A percentile compares a stretch with the other conserved stretches of the same genome.
phyloP scores from a whole-genome alignment of 2,888 invertebrate species.

The Chromoteleia sp. region DNA sequence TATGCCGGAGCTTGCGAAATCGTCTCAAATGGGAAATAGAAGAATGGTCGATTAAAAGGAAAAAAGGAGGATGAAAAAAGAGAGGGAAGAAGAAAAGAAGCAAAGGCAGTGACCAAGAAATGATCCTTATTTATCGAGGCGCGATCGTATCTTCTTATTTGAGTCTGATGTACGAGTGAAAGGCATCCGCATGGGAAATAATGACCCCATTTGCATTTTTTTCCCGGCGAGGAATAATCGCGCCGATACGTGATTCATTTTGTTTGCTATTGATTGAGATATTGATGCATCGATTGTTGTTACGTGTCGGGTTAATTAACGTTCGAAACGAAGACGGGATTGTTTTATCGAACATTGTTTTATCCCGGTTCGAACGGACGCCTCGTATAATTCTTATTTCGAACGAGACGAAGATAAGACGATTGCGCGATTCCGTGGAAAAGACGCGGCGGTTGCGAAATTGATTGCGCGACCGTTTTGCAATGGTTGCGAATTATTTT shows the following conservation, averaged over 20 bases:
- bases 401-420: constrained; percentile 44
- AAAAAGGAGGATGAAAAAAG: constrained; percentile 3
- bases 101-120: constrained; percentile 44
- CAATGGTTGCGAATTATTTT: constrained; percentile 49
- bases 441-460: constrained; percentile 33
- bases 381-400: constrained; percentile 30
- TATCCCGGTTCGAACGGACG: constrained; percentile 49
- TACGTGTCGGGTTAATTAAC: constrained; percentile 67
- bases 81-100: background rate
- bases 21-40: constrained; percentile 31
- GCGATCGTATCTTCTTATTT: constrained; percentile 66
- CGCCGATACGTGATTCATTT: constrained; percentile 61
- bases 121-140: constrained; percentile 64
- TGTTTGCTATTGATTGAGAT: constrained; percentile 67
- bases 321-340: constrained; percentile 45
- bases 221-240: constrained; percentile 40
- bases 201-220: constrained; percentile 66
- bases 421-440: constrained; percentile 40
- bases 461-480: constrained; percentile 14
- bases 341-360: constrained; percentile 55
- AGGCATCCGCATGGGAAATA: constrained; percentile 68
- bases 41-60: constrained; percentile 29
- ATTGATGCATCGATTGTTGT: constrained; percentile 67
- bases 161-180: constrained; percentile 62
- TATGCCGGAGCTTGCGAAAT: constrained; percentile 11